Percentiles rank a stretch among this genome's conserved stretches.
Conservation (phyloP, 2,888 invertebrate genomes). For the Drosophila ezoana region DNA sequence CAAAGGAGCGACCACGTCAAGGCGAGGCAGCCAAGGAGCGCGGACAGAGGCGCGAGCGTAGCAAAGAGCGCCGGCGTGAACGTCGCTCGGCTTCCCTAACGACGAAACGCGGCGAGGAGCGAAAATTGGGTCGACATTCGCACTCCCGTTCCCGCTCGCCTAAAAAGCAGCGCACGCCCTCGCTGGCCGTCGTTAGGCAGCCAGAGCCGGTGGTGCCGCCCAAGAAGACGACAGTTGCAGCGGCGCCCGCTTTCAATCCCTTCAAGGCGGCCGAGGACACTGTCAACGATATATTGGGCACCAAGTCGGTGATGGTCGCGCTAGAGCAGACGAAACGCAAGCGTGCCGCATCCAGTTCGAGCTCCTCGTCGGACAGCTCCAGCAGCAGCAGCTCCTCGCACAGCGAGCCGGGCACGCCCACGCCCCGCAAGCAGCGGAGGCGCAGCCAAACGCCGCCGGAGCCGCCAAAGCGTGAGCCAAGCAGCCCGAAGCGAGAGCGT, state of each 20-base stretch:
- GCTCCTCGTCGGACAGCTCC: constrained; percentile 51
- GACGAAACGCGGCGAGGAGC: constrained; percentile 14
- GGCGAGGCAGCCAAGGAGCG: constrained; percentile 27
- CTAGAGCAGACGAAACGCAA: constrained; percentile 63
- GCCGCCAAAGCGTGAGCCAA: constrained; percentile 39
- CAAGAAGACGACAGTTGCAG: constrained; percentile 39
- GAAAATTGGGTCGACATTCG: constrained; percentile 41
- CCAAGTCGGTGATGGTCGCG: constrained; percentile 67
- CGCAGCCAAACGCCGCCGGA: constrained; percentile 58
- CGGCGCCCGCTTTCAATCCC: constrained; percentile 69
- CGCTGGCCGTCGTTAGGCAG: constrained; percentile 12
- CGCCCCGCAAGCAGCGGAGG: constrained; percentile 47
- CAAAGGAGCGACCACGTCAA: constrained; percentile 6
- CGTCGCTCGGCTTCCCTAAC: constrained; percentile 27
- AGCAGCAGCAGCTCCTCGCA: constrained; percentile 39
- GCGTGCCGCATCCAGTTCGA: constrained; percentile 52
- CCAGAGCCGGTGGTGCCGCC: constrained; percentile 26
- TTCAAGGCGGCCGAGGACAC: constrained; percentile 73
- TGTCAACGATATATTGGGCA: constrained; percentile 70
- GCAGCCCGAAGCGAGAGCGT: constrained; percentile 41
- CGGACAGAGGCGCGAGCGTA: constrained; percentile 18
- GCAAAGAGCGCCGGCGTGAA: constrained; percentile 34
- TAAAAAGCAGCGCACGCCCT: constrained; percentile 14
- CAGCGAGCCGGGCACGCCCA: constrained; percentile 52
- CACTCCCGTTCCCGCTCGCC: constrained; percentile 54